Conservation (phyloP, 2,797 vertebrate genomes). For the Enteromius thamalakanensis region DNA sequence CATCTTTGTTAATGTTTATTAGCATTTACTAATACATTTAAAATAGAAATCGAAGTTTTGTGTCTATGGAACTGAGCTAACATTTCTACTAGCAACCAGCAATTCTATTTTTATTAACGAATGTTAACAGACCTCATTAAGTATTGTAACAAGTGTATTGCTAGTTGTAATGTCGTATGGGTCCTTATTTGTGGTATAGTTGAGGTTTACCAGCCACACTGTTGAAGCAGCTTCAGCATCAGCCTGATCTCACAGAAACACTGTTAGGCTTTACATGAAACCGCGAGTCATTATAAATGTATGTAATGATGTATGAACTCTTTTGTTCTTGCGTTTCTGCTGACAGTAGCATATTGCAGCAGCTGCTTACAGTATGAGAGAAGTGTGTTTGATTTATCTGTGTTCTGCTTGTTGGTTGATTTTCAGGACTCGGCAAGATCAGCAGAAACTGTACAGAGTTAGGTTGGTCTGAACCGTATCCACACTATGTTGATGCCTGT, state of each 20-base stretch:
- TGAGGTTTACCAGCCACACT: background rate
- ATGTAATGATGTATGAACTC: background rate
- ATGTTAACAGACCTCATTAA: too few species aligned
- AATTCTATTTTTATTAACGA: background rate
- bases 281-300: background rate
- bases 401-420: background rate
- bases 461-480: constrained; percentile 93
- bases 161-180: too few species aligned
- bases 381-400: background rate
- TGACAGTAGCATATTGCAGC: background rate
- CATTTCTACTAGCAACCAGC: background rate
- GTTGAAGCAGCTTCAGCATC: background rate
- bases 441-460: constrained; percentile 93
- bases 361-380: background rate
- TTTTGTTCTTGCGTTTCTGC: constrained; percentile 14
- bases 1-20: background rate
- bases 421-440: constrained; percentile 80
- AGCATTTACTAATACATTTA: too few species aligned
- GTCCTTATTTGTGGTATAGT: background rate
- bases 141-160: background rate
- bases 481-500: constrained; percentile 92
- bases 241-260: background rate
- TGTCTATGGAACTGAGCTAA: background rate
- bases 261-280: background rate
- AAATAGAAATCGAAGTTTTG: background rate